Evolutionary conservation across 2,797 vertebrate genomes (phyloP).

Genomic region (Helicolenus hilgendorfi): DNA sequence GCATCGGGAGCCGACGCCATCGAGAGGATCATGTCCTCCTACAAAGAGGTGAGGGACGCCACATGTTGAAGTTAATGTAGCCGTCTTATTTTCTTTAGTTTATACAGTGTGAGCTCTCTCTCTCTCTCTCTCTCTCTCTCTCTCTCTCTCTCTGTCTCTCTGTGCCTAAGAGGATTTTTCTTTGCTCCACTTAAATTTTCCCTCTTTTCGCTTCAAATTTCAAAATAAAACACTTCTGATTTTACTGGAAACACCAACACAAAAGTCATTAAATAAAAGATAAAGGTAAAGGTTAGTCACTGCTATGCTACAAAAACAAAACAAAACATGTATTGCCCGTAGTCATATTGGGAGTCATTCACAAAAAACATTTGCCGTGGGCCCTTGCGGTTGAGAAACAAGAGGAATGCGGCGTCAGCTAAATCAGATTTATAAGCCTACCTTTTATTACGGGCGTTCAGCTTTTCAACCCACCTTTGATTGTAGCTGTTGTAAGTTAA

Average conservation of each 20-base stretch:
- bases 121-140: too few relatives aligned
- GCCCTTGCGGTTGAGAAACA: not conserved
- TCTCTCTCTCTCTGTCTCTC: too few relatives aligned
- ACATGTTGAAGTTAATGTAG: fast-evolving
- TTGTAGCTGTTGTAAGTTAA: not conserved
- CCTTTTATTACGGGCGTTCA: not conserved
- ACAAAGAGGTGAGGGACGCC: slow-evolving; percentile 94
- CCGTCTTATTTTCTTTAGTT: not conserved
- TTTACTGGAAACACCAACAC: not conserved
- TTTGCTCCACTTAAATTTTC: not conserved
- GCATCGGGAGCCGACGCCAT: slow-evolving; percentile 97
- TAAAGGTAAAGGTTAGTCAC: not conserved
- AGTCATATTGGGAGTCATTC: not conserved
- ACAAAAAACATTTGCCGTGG: not conserved
- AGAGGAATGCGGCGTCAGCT: not conserved
- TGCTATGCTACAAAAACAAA: not conserved
- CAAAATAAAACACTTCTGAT: not conserved
- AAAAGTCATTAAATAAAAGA: not conserved
- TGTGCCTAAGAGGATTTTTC: not conserved
- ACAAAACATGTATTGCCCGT: too few relatives aligned
- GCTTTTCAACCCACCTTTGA: not conserved
- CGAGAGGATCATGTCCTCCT: slow-evolving; percentile 99
- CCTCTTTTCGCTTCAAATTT: not conserved
- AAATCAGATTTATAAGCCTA: not conserved
- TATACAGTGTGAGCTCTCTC: not conserved